Evolutionary conservation across 2,113 vertebrate genomes (phyloP), one percentile per base, ranked within the genome.

Genomic region (Sylvietta virens): DNA sequence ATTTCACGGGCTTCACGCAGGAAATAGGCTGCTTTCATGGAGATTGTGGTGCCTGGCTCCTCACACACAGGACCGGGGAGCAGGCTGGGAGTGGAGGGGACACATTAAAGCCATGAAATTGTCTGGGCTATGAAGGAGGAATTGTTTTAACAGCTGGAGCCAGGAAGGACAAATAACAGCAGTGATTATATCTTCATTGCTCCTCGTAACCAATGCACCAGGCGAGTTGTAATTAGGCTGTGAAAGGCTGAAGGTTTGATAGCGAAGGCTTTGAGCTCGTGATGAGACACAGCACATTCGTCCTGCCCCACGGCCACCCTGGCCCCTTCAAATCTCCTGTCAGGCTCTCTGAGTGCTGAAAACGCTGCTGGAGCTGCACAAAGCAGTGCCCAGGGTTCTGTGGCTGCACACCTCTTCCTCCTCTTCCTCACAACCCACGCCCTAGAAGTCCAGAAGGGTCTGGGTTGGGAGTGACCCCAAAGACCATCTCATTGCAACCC

Each of bases 81-180:
- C 26, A 5, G 77, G 80, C 69, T n/a, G 65, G 87, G 33, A 83
- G 72, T 0, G 2, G 77, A 44, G 88, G 95, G 97, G 96, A 93
- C 95, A 91, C 96, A 45, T 92, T 66, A 97, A 81, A 97, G 94
- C 96, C 77, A 10, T 96, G 96, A 97, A 98, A 97, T 97, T 96
- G 93, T 74, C 54, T 86, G 97, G 95, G 97, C 88, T 95, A 37
- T 85, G 96, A 97, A 95, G 96, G 96, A 97, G 96, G 98, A 97
- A 98, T 98, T 97, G 98, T 97, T 97, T 96, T 93, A 97, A 87
- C 97, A 97, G 97, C 97, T 98, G 97, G 96, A 98, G 97, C 96
- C 74, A 16, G 97, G 94, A 74, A 97, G 97, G 97, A 97, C 97
- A 98, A 97, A 98, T 94, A 97, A 91, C 92, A 96, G 94, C 95